Evolutionary conservation across 2,888 invertebrate genomes (phyloP).

Genomic region (Eledone cirrhosa): DNA sequence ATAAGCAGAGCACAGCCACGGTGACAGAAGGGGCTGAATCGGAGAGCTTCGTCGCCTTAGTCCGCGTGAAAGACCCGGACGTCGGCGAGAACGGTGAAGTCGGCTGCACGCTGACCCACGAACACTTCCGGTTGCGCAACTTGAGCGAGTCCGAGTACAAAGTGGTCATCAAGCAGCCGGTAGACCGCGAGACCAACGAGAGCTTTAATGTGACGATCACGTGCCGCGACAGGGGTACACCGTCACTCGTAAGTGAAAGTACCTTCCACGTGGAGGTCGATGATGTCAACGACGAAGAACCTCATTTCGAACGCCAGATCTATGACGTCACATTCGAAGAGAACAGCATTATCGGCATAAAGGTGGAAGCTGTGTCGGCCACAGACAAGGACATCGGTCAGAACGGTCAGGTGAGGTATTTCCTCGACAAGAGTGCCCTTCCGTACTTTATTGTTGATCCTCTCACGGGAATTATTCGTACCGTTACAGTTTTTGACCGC

Average conservation of each 20-base stretch:
- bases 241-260: constrained; percentile 46
- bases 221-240: constrained; percentile 57
- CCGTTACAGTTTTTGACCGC: constrained; percentile 50
- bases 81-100: constrained; percentile 55
- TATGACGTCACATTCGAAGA: constrained; percentile 51
- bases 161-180: constrained; percentile 47
- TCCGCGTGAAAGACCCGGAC: constrained; percentile 60
- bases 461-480: constrained; percentile 46
- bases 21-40: constrained; percentile 55
- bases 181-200: constrained; percentile 54
- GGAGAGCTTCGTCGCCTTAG: constrained; percentile 58
- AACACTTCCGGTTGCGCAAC: constrained; percentile 47
- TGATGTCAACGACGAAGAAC: constrained; percentile 62
- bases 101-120: constrained; percentile 44
- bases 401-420: constrained; percentile 48
- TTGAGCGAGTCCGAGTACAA: constrained; percentile 50
- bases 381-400: constrained; percentile 51
- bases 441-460: constrained; percentile 46
- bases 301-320: constrained; percentile 45
- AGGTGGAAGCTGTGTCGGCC: constrained; percentile 53
- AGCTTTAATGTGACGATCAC: constrained; percentile 50
- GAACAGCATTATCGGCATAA: constrained; percentile 53
- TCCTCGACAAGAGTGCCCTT: constrained; percentile 42
- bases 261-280: constrained; percentile 52
- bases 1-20: constrained; percentile 41